Conservation (phyloP, 2,797 vertebrate species). For the Hephaestus fuliginosus region DNA sequence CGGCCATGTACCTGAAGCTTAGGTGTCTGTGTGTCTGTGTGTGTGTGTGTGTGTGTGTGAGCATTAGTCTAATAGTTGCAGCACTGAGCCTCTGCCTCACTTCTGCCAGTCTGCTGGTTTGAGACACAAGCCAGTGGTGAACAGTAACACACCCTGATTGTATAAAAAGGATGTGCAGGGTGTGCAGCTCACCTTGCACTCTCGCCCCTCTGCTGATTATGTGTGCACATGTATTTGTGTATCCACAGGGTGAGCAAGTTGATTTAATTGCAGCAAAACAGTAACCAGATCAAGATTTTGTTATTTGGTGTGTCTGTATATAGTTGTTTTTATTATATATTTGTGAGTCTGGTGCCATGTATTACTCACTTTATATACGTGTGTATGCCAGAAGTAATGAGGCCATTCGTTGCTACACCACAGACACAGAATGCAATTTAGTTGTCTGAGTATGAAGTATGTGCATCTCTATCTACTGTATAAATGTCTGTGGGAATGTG, state of each 20-base stretch:
- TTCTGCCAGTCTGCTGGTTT: constrained; percentile 6
- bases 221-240: constrained; percentile 13
- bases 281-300: background rate
- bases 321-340: constrained; percentile 8
- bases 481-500: constrained; percentile 14
- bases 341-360: background rate
- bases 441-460: constrained; percentile 14
- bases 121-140: constrained; percentile 25
- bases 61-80: too few relatives aligned
- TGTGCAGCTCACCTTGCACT: too few relatives aligned
- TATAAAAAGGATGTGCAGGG: background rate
- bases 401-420: constrained; percentile 46
- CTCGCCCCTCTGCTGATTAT: constrained; percentile 12
- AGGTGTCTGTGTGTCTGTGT: constrained; percentile 16
- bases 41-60: background rate
- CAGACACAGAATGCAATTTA: constrained; percentile 40
- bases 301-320: background rate
- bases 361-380: background rate
- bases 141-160: constrained; percentile 8
- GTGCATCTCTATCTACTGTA: constrained; percentile 1
- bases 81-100: too few relatives aligned
- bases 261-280: constrained; percentile 36
- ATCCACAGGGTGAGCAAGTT: background rate
- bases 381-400: constrained; percentile 41
- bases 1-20: constrained; percentile 20